Evolutionary conservation across 2,888 invertebrate genomes (phyloP).

Genomic region (Tillus elongatus): DNA sequence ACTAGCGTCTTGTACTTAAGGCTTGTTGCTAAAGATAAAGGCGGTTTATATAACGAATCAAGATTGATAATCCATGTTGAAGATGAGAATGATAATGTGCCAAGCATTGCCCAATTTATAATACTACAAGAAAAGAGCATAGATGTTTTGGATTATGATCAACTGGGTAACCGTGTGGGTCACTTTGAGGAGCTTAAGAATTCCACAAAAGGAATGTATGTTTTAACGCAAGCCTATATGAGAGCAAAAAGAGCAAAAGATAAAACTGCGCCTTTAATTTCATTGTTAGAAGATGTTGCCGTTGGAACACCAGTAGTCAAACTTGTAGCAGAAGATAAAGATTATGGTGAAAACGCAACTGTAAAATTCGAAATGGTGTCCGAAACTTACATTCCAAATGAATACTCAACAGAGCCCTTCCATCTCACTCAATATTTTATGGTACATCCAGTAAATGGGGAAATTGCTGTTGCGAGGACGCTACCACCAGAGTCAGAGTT

Average conservation of each 20-base stretch:
- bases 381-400: conserved; percentile 56
- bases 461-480: conserved; percentile 60
- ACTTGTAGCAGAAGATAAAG: conserved; percentile 63
- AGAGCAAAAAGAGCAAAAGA: conserved; percentile 28
- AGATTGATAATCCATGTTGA: conserved; percentile 59
- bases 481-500: conserved; percentile 69
- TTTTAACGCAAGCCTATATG: conserved; percentile 28
- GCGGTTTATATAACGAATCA: conserved; percentile 66
- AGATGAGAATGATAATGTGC: conserved; percentile 77
- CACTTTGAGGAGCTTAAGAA: conserved; percentile 41
- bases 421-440: conserved; percentile 60
- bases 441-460: conserved; percentile 67
- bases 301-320: conserved; percentile 62
- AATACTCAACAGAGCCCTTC: conserved; percentile 41
- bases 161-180: conserved; percentile 44
- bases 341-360: conserved; percentile 60
- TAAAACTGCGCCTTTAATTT: conserved; percentile 50
- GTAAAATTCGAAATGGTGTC: conserved; percentile 62
- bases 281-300: conserved; percentile 62
- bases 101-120: conserved; percentile 60
- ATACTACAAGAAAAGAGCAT: conserved; percentile 60
- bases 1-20: conserved; percentile 58
- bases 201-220: conserved; percentile 26
- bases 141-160: conserved; percentile 55
- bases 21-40: conserved; percentile 67